These are phyloP conservation scores for Phocides pigmalion DNA, from an alignment of 1,140 invertebrate species.

Conservation along the genomic window DNA sequence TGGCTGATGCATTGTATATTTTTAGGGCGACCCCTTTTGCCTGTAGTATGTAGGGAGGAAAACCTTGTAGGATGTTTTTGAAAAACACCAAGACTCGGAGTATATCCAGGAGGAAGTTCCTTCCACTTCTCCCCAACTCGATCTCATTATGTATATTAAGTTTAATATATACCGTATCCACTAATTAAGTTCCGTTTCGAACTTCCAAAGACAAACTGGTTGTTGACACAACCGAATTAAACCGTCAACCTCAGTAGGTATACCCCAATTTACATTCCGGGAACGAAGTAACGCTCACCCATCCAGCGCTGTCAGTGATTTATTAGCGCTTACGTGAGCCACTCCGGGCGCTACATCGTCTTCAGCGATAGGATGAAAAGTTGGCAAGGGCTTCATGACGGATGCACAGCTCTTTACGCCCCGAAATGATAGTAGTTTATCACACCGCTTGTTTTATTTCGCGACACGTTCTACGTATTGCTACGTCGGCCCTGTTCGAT, in stretches of 20 bases:
- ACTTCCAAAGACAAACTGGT: slow-evolving; percentile 16
- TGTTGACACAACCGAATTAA: slow-evolving; percentile 28
- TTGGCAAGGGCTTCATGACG: slow-evolving; percentile 42
- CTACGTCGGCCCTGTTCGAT: slow-evolving; percentile 16
- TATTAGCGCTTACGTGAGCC: slow-evolving; percentile 45
- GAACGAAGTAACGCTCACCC: slow-evolving; percentile 40
- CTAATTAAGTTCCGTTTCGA: slow-evolving; percentile 10
- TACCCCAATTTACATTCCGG: slow-evolving; percentile 41
- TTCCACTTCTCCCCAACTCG: no score
- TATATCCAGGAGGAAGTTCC: no score
- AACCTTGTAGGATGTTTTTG: no score
- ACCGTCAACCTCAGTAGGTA: slow-evolving; percentile 33
- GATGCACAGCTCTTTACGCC: slow-evolving; percentile 40
- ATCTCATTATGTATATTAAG: no score
- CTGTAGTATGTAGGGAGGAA: no score
- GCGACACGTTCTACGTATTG: slow-evolving; percentile 15
- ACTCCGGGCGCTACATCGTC: slow-evolving; percentile 35
- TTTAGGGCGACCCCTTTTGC: no score
- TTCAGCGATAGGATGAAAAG: slow-evolving; percentile 42
- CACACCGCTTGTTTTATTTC: slow-evolving; percentile 35
- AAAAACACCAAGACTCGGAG: no score
- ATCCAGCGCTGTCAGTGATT: slow-evolving; percentile 42
- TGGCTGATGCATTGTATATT: no score
- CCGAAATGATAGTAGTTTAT: slow-evolving; percentile 42
- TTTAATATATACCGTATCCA: background rate